Evolutionary conservation across 2,888 invertebrate species (phyloP).

Genomic region (Nycteola revayana): DNA sequence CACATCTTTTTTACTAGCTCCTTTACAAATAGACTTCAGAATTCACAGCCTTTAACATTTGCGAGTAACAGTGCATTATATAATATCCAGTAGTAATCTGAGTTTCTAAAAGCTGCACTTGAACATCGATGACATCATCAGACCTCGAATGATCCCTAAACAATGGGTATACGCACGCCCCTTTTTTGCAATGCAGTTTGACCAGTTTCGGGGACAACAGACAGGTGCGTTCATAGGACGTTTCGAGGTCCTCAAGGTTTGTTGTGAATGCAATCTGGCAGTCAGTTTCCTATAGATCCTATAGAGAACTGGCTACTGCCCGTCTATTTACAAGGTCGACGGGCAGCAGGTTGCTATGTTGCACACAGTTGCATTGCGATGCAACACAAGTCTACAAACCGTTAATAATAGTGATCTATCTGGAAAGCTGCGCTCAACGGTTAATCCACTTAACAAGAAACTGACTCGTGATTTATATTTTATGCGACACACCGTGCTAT

Average conservation of each 20-base stretch:
- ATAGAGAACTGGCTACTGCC: constrained; percentile 12
- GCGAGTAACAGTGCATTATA: constrained; percentile 11
- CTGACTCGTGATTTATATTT: no score
- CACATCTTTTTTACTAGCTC: constrained; percentile 31
- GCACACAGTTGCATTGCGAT: constrained; percentile 22
- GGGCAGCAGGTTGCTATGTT: constrained; percentile 29
- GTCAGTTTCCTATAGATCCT: constrained; percentile 9
- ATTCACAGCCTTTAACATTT: neutral
- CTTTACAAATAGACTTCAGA: constrained; percentile 20
- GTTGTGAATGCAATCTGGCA: constrained; percentile 20
- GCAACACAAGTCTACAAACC: constrained; percentile 31
- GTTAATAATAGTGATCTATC: constrained; percentile 30
- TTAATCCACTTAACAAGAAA: constrained; percentile 24
- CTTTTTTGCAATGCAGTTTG: constrained; percentile 32
- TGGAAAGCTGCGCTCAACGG: constrained; percentile 31
- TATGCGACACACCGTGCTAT: no score
- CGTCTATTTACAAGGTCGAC: constrained; percentile 35
- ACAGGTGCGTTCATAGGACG: constrained; percentile 29
- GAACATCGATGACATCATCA: constrained; percentile 21
- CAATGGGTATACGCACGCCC: constrained; percentile 23
- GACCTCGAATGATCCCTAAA: constrained; percentile 15
- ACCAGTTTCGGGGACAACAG: constrained; percentile 26
- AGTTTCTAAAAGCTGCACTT: constrained; percentile 7
- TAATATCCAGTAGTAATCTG: neutral
- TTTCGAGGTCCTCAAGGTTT: constrained; percentile 23